Conservation (phyloP, 2,113 vertebrate genomes). For the Mesocricetus auratus region DNA sequence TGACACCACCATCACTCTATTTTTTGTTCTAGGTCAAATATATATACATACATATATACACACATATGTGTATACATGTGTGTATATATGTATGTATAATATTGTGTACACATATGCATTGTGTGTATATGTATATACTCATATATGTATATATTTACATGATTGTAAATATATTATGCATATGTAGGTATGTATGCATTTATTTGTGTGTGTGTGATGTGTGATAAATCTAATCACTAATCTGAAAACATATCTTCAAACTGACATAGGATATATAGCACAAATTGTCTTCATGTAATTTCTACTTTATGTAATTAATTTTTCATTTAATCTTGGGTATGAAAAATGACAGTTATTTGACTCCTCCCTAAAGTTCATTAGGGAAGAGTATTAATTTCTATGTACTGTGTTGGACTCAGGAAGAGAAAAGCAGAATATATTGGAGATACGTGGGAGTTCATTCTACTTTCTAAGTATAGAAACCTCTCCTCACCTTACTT, state of each 20-base stretch:
- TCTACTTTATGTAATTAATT: neutral
- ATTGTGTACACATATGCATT: too few species aligned
- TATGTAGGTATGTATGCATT: neutral
- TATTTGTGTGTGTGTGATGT: neutral
- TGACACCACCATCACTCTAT: neutral
- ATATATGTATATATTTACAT: neutral
- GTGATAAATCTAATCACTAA: neutral
- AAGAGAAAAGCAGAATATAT: neutral
- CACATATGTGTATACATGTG: neutral
- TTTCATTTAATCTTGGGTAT: neutral
- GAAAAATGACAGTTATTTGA: neutral
- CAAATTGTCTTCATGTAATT: neutral
- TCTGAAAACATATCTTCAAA: neutral
- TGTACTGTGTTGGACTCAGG: neutral
- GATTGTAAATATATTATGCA: neutral
- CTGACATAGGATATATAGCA: neutral
- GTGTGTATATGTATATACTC: neutral
- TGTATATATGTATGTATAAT: neutral
- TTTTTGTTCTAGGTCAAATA: neutral
- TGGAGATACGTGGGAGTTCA: neutral
- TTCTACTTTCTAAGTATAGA: neutral
- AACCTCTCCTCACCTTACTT: neutral
- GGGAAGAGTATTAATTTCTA: neutral
- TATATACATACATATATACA: neutral
- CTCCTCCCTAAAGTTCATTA: neutral